Percentiles rank a stretch among this genome's conserved stretches.
Conservation (phyloP, 2,888 invertebrate species). For the Pseudoips prasinana region DNA sequence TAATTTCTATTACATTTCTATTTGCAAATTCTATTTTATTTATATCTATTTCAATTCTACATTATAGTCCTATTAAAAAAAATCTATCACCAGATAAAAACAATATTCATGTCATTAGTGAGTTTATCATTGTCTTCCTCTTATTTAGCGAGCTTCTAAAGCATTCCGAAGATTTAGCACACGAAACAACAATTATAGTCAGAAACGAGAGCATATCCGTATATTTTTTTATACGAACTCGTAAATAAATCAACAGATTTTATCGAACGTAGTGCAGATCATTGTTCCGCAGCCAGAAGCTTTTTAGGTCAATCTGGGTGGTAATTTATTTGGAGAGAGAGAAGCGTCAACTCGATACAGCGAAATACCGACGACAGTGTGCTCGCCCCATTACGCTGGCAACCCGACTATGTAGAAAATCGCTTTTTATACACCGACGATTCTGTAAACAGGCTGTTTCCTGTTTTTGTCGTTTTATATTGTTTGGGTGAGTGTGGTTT, state of each 20-base stretch:
- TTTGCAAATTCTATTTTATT: too few species aligned
- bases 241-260: slow-evolving; percentile 31
- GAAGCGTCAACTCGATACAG: slow-evolving; percentile 51
- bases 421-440: slow-evolving; percentile 44
- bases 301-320: slow-evolving; percentile 69
- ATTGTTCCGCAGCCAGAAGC: slow-evolving; percentile 49
- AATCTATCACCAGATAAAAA: too few species aligned
- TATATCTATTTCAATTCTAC: too few species aligned
- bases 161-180: too few species aligned
- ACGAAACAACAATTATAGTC: slow-evolving; percentile 14
- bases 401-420: slow-evolving; percentile 44
- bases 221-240: slow-evolving; percentile 16
- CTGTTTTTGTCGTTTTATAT: slow-evolving; percentile 40
- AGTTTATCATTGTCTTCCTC: too few species aligned
- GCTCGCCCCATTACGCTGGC: slow-evolving; percentile 39
- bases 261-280: slow-evolving; percentile 35
- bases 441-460: slow-evolving; percentile 40
- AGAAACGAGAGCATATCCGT: slow-evolving; percentile 7
- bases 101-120: too few species aligned
- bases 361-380: slow-evolving; percentile 45
- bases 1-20: too few species aligned
- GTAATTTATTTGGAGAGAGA: slow-evolving; percentile 68
- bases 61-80: too few species aligned
- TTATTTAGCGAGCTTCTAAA: too few species aligned
- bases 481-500: slow-evolving; percentile 36